Evolutionary conservation across 1,140 invertebrate genomes (phyloP).

Genomic region (Pomacea maculata): DNA sequence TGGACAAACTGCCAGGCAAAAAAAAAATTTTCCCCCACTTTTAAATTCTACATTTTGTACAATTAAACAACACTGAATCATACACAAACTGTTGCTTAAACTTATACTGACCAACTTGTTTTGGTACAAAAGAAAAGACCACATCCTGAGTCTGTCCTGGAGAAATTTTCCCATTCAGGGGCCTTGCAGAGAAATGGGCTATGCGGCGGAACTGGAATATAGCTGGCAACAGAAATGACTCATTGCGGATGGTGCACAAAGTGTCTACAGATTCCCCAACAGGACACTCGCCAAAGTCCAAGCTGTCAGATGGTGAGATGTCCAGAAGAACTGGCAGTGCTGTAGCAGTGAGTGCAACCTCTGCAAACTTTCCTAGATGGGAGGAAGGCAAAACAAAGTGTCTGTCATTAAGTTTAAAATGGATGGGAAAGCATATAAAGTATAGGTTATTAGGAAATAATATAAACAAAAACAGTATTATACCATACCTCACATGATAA

Average conservation of each 20-base stretch:
- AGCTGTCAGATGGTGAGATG: slow-evolving; percentile 52
- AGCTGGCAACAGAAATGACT: slow-evolving; percentile 55
- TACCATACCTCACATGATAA: too few species aligned
- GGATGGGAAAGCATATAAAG: too few species aligned
- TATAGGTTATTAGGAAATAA: too few species aligned
- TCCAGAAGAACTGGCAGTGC: slow-evolving; percentile 61
- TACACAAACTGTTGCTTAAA: not conserved
- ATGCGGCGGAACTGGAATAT: slow-evolving; percentile 60
- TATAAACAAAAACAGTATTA: too few species aligned
- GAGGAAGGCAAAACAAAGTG: too few species aligned
- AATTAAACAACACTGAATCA: not conserved
- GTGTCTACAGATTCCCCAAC: slow-evolving; percentile 61
- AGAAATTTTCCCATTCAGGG: slow-evolving; percentile 57
- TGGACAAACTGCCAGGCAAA: too few species aligned
- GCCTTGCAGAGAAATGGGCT: slow-evolving; percentile 62
- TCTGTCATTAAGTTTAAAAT: too few species aligned
- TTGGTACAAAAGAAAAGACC: slow-evolving; percentile 62
- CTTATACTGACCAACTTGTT: slow-evolving; percentile 61
- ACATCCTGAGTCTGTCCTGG: slow-evolving; percentile 58
- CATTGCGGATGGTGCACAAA: slow-evolving; percentile 58
- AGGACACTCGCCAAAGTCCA: slow-evolving; percentile 62
- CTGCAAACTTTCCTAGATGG: slow-evolving; percentile 41
- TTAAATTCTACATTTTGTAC: too few species aligned
- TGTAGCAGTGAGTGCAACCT: slow-evolving; percentile 64
- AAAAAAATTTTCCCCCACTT: too few species aligned